Evolutionary conservation across 2,888 invertebrate genomes (phyloP).

Genomic region (Eristalis pertinax): DNA sequence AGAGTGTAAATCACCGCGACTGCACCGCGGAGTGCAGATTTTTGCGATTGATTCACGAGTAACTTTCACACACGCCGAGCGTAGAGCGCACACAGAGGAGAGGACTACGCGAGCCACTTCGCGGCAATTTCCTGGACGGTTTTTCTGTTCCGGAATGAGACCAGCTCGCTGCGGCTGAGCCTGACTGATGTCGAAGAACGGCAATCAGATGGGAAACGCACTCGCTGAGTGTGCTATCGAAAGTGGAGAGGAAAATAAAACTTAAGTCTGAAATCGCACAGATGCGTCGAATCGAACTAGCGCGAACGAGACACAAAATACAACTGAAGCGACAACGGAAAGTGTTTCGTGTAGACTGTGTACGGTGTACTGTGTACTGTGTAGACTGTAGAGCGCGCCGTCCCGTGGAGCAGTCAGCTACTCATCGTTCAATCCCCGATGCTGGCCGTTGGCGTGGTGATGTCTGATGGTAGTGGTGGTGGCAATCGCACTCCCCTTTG

Average conservation of each 20-base stretch:
- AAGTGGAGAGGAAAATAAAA: constrained; percentile 1
- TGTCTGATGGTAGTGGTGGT: constrained; percentile 1
- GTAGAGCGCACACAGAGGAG: neutral
- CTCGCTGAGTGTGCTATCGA: neutral
- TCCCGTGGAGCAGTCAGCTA: constrained; percentile 6
- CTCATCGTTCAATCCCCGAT: constrained; percentile 4
- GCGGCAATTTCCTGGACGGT: neutral
- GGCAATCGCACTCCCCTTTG: neutral
- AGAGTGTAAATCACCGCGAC: neutral
- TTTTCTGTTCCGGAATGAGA: neutral
- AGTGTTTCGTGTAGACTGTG: constrained; percentile 51
- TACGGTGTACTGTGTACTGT: neutral
- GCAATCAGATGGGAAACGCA: neutral
- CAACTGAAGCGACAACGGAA: constrained; percentile 69
- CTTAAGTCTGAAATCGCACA: constrained; percentile 27
- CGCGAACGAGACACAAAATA: constrained; percentile 66
- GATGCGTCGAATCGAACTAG: constrained; percentile 36
- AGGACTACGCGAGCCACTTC: neutral
- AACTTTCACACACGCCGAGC: constrained; percentile 2
- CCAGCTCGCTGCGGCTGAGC: neutral
- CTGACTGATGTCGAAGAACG: neutral
- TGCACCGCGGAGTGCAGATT: neutral
- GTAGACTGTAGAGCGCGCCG: constrained; percentile 20
- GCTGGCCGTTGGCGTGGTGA: neutral
- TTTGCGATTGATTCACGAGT: neutral